Conservation (phyloP, 2,888 invertebrate genomes). For the Exephanes ischioxanthus region DNA sequence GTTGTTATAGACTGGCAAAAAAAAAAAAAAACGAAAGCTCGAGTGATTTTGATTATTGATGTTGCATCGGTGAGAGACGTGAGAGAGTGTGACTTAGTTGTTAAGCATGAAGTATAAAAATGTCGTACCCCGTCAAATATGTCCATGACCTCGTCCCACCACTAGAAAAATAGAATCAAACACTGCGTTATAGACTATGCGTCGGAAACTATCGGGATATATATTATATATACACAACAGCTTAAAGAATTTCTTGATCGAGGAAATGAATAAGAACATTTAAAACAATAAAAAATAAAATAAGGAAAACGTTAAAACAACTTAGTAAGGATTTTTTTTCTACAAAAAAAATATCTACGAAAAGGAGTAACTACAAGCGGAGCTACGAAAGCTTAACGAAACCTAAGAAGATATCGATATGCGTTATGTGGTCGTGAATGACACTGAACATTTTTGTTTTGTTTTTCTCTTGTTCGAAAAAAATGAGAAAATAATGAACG, state of each 20-base stretch:
- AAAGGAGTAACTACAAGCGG: conserved; percentile 77
- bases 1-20: background rate
- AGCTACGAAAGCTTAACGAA: conserved; percentile 74
- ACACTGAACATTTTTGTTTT: conserved; percentile 6
- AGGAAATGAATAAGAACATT: conserved; percentile 6
- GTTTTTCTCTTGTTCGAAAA: conserved; percentile 7
- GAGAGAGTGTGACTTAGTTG: conserved; percentile 42
- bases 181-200: conserved; percentile 81
- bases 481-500: conserved; percentile 9
- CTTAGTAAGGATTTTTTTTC: conserved; percentile 35
- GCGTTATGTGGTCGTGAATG: conserved; percentile 21
- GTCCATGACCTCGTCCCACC: conserved; percentile 98
- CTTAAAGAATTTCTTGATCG: conserved; percentile 30
- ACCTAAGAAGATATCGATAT: conserved; percentile 48
- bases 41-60: conserved; percentile 14
- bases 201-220: conserved; percentile 66
- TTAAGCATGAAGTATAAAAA: conserved; percentile 81
- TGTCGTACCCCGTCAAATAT: conserved; percentile 97
- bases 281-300: background rate
- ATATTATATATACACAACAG: conserved; percentile 35
- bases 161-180: conserved; percentile 92
- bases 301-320: conserved; percentile 38
- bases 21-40: conserved; percentile 18
- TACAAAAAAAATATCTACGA: conserved; percentile 61
- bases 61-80: conserved; percentile 6